phyloP scores from a whole-genome alignment of 2,113 vertebrate species.

The Odontophorus gujanensis region DNA sequence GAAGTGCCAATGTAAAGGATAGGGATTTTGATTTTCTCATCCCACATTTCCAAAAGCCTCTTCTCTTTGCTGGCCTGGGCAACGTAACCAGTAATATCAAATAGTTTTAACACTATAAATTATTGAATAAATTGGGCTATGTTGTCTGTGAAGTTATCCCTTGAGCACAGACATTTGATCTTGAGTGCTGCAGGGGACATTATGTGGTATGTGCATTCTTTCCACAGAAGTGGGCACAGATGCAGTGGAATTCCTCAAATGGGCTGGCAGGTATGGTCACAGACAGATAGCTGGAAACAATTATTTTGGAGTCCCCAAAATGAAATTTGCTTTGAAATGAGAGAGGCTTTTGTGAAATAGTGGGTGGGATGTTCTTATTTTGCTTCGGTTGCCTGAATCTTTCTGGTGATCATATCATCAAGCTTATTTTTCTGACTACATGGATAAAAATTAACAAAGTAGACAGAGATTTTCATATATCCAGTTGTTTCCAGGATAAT shows the following conservation, averaged over 20 bases:
- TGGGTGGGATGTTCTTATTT: background rate
- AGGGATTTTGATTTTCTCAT: constrained; percentile 17
- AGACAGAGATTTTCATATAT: background rate
- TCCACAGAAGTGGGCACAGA: background rate
- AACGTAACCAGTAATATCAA: background rate
- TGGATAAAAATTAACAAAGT: background rate
- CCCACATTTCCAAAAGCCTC: background rate
- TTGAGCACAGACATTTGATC: background rate
- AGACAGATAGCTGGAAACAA: background rate
- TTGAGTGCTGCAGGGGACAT: background rate
- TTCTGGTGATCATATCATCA: background rate
- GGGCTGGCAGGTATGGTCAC: background rate
- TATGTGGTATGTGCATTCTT: background rate
- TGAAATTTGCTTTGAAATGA: background rate
- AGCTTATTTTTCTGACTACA: background rate
- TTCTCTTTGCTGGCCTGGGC: background rate
- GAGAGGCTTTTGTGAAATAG: background rate
- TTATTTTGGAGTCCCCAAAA: background rate
- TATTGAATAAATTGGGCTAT: background rate
- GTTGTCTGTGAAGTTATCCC: background rate
- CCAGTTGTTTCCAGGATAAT: background rate
- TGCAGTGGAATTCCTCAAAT: background rate
- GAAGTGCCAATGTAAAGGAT: background rate
- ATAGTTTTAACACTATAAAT: background rate
- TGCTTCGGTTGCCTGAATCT: background rate